Evolutionary conservation across 1,140 invertebrate species (phyloP).

Genomic region (Trichonephila clavipes): DNA sequence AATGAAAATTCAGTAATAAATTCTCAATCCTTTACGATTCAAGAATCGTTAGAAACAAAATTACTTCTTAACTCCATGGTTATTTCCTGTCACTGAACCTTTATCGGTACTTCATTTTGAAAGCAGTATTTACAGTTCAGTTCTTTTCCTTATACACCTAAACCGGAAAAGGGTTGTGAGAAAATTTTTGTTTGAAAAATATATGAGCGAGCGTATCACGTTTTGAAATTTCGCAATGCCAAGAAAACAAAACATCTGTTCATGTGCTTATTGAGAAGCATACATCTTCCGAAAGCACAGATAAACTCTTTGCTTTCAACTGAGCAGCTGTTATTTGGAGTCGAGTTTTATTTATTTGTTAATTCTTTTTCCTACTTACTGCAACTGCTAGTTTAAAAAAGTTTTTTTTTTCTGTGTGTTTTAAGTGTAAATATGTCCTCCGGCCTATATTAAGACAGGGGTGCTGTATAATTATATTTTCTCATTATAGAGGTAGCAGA

Average conservation of each 20-base stretch:
- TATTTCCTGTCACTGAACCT: too few species aligned
- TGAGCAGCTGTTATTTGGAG: not conserved
- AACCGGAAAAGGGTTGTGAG: constrained; percentile 33
- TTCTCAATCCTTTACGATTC: not conserved
- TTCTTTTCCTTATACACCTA: not conserved
- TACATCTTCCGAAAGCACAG: not conserved
- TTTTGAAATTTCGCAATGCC: not conserved
- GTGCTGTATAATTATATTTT: not conserved
- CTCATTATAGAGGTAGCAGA: not conserved
- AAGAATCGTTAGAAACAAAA: not conserved
- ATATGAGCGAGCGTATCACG: not conserved
- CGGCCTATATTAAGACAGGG: not conserved
- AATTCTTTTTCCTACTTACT: not conserved
- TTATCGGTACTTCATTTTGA: too few species aligned
- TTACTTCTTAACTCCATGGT: too few species aligned
- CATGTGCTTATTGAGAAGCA: not conserved
- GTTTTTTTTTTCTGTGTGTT: not conserved
- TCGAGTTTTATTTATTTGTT: not conserved
- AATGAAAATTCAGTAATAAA: not conserved
- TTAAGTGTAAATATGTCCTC: constrained; percentile 5
- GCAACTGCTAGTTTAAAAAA: not conserved
- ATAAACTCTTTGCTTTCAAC: constrained; percentile 15
- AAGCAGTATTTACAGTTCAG: too few species aligned
- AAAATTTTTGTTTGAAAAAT: constrained; percentile 13
- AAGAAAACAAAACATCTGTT: constrained; percentile 11